Conservation (phyloP, 1,140 invertebrate species). For the Aphelinus atriplicis region DNA sequence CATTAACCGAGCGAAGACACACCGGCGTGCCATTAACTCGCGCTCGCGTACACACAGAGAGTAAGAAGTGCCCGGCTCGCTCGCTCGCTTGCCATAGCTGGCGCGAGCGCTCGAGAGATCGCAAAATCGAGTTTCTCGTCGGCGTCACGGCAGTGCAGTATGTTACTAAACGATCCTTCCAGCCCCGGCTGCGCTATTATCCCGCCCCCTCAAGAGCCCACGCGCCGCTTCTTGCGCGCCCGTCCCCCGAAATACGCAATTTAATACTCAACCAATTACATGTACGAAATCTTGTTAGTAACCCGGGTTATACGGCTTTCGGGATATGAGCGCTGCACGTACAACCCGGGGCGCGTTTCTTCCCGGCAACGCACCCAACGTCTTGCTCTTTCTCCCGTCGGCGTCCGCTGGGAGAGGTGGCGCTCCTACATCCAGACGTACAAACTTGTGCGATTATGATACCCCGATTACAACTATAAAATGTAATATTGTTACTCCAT, state of each 20-base stretch:
- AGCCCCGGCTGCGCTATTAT: conserved; percentile 55
- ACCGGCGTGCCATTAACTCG: conserved; percentile 14
- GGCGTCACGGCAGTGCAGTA: conserved; percentile 61
- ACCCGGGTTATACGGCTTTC: conserved; percentile 59
- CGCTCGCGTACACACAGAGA: background rate
- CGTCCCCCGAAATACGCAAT: conserved; percentile 62
- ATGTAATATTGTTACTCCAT: conserved; percentile 53
- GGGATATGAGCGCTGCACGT: conserved; percentile 35
- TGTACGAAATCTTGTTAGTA: conserved; percentile 68
- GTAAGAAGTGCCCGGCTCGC: no score
- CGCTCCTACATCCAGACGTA: conserved; percentile 35
- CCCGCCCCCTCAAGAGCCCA: conserved; percentile 40
- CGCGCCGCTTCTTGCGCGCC: conserved; percentile 20
- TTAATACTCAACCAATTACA: conserved; percentile 68
- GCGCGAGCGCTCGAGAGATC: background rate
- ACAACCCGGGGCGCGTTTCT: conserved; percentile 55
- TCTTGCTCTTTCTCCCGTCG: conserved; percentile 1
- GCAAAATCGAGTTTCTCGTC: conserved; percentile 19
- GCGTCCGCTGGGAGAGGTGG: no score
- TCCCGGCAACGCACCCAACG: no score
- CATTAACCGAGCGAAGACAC: conserved; percentile 8
- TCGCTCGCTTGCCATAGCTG: background rate
- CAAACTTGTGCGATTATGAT: conserved; percentile 62
- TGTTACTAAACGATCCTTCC: conserved; percentile 64
- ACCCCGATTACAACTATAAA: conserved; percentile 62